Percentiles rank a stretch among this genome's conserved stretches.
Conservation (phyloP, 2,888 invertebrate species). For the Fissipunctia ypsillon region DNA sequence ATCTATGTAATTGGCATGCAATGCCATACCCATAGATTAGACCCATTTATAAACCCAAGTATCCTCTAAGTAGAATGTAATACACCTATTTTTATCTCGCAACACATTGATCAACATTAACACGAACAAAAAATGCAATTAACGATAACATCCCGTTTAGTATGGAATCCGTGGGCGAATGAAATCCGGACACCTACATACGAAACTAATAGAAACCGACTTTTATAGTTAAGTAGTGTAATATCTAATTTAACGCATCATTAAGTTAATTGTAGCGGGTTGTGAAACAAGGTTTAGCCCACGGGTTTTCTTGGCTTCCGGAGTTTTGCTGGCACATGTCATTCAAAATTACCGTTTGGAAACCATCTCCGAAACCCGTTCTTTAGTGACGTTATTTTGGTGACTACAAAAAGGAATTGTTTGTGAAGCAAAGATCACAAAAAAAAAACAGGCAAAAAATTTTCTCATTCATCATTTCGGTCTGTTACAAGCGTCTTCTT, state of each 20-base stretch:
- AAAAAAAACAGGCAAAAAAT: neutral
- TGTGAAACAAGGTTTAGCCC: conserved; percentile 57
- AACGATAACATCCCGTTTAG: conserved; percentile 57
- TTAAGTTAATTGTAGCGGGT: conserved; percentile 62
- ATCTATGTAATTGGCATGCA: conserved; percentile 12
- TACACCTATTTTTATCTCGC: conserved; percentile 47
- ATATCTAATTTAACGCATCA: conserved; percentile 66
- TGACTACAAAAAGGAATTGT: neutral
- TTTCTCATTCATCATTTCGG: neutral
- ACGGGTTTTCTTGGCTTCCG: conserved; percentile 50
- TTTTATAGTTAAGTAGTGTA: conserved; percentile 63
- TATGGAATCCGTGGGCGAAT: conserved; percentile 61
- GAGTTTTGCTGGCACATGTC: conserved; percentile 29
- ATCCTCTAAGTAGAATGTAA: conserved; percentile 35
- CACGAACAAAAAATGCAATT: conserved; percentile 62
- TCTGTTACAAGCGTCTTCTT: neutral
- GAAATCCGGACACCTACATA: conserved; percentile 60
- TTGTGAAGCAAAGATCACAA: neutral
- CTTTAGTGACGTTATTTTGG: neutral
- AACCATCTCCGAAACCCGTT: neutral
- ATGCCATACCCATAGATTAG: neutral
- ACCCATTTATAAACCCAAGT: conserved; percentile 18
- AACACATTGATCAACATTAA: conserved; percentile 59
- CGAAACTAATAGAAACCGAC: conserved; percentile 61
- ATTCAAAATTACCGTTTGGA: conserved; percentile 3